Percentiles rank a stretch among this genome's conserved stretches.
phyloP scores from a whole-genome alignment of 2,797 vertebrate genomes.

The Syngnathus rostellatus region DNA sequence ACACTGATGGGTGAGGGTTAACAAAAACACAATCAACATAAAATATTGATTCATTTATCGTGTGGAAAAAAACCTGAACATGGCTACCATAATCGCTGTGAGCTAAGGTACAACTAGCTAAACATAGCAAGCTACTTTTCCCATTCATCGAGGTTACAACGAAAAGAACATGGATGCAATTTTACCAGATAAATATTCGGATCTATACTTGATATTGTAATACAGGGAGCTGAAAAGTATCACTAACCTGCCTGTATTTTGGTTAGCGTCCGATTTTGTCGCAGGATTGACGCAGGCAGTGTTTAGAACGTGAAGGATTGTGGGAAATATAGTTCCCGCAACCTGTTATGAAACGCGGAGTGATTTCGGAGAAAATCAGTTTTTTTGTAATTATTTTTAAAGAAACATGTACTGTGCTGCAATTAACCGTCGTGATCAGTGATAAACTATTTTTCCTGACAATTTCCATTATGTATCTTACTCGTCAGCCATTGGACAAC shows the following conservation, averaged over 20 bases:
- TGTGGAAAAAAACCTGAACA: background rate
- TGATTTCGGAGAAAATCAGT: background rate
- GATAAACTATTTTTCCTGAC: too few relatives aligned
- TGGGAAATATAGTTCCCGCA: slow-evolving; percentile 38
- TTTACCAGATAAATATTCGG: background rate
- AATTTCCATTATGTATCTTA: background rate
- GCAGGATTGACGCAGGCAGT: slow-evolving; percentile 27
- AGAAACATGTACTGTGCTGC: background rate
- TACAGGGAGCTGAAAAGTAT: background rate
- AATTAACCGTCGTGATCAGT: background rate
- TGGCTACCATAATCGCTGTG: background rate
- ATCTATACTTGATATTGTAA: background rate
- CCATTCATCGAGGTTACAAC: background rate
- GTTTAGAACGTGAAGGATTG: slow-evolving; percentile 11
- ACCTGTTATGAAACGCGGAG: background rate
- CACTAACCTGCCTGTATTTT: slow-evolving; percentile 39
- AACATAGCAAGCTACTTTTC: background rate
- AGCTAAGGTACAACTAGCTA: background rate
- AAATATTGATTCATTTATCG: background rate
- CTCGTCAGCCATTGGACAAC: slow-evolving; percentile 38
- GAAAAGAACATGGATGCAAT: background rate
- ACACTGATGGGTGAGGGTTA: background rate
- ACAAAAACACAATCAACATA: background rate
- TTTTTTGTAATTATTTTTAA: background rate
- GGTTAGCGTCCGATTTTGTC: slow-evolving; percentile 41